Evolutionary conservation across 2,113 vertebrate species (phyloP).

Genomic region (Poicephalus gulielmi): DNA sequence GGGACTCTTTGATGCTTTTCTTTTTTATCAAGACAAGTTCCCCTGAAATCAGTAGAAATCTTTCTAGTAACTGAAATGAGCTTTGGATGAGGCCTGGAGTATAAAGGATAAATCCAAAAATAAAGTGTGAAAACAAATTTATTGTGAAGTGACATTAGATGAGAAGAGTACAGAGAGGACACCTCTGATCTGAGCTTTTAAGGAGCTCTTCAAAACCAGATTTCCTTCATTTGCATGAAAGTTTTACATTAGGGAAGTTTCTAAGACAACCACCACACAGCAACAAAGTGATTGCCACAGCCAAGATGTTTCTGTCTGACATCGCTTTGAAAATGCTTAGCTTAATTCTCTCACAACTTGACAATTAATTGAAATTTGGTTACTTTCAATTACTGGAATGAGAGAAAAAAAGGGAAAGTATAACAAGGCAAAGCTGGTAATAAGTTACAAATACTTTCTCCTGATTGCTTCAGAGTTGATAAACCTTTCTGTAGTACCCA

Average conservation of each 20-base stretch:
- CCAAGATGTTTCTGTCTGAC: neutral
- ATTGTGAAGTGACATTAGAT: neutral
- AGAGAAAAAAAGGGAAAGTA: neutral
- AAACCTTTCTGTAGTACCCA: neutral
- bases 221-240: neutral
- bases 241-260: neutral
- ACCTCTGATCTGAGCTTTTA: constrained; percentile 33
- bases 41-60: neutral
- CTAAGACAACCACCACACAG: neutral
- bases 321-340: constrained; percentile 12
- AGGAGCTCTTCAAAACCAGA: neutral
- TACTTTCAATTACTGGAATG: neutral
- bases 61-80: neutral
- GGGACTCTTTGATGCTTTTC: neutral
- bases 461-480: neutral
- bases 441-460: neutral
- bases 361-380: constrained; percentile 29
- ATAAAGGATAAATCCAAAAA: neutral
- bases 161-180: neutral
- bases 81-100: neutral
- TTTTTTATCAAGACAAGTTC: neutral
- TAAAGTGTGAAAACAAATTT: neutral
- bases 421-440: neutral
- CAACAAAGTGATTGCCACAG: constrained; percentile 20
- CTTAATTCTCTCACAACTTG: constrained; percentile 36